Percentiles rank a stretch among this genome's conserved stretches.
phyloP scores from a whole-genome alignment of 2,797 vertebrate species.

The Tarsius wallacei region DNA sequence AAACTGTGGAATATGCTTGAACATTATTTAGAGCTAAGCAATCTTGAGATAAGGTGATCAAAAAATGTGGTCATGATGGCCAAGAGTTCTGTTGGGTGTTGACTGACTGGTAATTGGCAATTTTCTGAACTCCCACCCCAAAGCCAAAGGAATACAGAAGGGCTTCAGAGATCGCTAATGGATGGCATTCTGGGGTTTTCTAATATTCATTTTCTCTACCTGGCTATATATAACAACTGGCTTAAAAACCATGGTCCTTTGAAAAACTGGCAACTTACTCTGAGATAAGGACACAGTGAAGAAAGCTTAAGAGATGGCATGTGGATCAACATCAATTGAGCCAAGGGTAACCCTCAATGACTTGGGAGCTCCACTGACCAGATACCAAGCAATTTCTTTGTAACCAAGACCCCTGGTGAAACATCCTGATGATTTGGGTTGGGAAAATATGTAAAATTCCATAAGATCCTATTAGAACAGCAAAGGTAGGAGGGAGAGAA shows the following conservation, averaged over 20 bases:
- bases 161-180: not conserved
- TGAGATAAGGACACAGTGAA: not conserved
- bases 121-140: not conserved
- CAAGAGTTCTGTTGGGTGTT: not conserved
- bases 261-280: not conserved
- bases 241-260: not conserved
- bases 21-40: not conserved
- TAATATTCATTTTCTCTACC: not conserved
- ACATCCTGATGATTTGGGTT: not conserved
- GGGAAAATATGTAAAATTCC: not conserved
- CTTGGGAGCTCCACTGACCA: not conserved
- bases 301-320: not conserved
- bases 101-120: not conserved
- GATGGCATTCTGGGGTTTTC: not conserved
- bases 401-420: not conserved
- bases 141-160: not conserved
- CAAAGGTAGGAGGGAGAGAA: not conserved
- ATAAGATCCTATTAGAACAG: not conserved
- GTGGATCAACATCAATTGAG: not conserved
- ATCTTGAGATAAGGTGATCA: not conserved
- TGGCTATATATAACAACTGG: not conserved
- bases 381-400: not conserved
- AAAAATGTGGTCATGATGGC: not conserved
- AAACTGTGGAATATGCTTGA: not conserved
- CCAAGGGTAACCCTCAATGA: not conserved